phyloP scores from a whole-genome alignment of 2,888 invertebrate genomes.

The Eilema caniola region DNA sequence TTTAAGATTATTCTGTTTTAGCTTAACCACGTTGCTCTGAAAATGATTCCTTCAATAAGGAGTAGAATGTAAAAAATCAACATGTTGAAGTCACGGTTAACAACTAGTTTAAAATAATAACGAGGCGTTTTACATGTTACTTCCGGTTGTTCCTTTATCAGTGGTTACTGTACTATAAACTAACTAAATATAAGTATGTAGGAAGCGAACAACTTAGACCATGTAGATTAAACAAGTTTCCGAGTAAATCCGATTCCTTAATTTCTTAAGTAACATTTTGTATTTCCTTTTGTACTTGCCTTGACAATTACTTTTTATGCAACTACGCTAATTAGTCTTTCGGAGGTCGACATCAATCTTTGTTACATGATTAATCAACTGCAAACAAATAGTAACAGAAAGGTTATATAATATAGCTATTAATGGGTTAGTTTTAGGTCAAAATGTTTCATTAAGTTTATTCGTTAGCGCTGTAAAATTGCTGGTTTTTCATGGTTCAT shows the following conservation, averaged over 20 bases:
- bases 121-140: neutral
- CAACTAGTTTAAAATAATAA: neutral
- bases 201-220: conserved; percentile 36
- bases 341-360: conserved; percentile 69
- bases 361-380: conserved; percentile 81
- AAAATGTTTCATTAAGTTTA: neutral
- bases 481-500: conserved; percentile 1
- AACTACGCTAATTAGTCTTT: conserved; percentile 65
- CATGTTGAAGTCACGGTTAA: neutral
- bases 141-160: conserved; percentile 2
- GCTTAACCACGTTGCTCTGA: neutral
- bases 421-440: conserved; percentile 29
- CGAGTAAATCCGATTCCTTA: conserved; percentile 43
- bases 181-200: conserved; percentile 21
- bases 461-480: neutral
- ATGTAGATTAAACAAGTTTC: conserved; percentile 25
- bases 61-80: neutral
- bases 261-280: conserved; percentile 53
- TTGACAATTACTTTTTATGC: conserved; percentile 73
- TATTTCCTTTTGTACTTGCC: conserved; percentile 66
- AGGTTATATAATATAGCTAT: conserved; percentile 35
- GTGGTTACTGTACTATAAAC: conserved; percentile 13
- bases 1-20: neutral
- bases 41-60: neutral
- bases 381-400: conserved; percentile 62